A percentile compares a stretch with the other conserved stretches of the same genome.
Conservation (phyloP, 2,113 vertebrate species). For the Anhinga anhinga region DNA sequence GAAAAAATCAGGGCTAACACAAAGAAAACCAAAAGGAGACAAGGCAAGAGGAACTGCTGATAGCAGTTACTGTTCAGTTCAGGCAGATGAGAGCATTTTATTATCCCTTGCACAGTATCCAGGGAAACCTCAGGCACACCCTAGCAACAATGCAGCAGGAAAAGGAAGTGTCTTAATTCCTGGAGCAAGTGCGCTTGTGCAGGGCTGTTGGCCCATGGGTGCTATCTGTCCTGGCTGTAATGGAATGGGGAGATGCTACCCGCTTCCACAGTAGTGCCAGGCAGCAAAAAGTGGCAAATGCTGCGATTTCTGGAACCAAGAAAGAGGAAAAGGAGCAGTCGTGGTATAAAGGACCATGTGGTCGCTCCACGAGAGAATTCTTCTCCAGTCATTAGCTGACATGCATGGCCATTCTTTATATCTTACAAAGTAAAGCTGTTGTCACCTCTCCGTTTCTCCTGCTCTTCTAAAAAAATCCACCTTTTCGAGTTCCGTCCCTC, state of each 20-base stretch:
- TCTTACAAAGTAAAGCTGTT: not conserved
- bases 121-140: conserved; percentile 31
- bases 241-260: not conserved
- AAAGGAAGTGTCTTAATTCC: not conserved
- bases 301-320: not conserved
- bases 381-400: not conserved
- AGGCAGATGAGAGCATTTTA: not conserved
- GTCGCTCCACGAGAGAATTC: not conserved
- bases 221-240: not conserved
- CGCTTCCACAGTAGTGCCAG: not conserved
- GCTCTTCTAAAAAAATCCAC: not conserved
- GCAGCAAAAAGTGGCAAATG: not conserved
- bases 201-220: not conserved
- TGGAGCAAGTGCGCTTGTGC: not conserved
- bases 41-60: not conserved
- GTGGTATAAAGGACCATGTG: not conserved
- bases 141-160: conserved; percentile 25
- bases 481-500: not conserved
- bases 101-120: conserved; percentile 13
- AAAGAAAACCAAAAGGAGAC: not conserved
- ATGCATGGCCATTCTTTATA: not conserved
- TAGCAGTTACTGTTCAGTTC: not conserved
- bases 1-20: not conserved
- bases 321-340: not conserved
- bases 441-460: not conserved